These are phyloP conservation scores for Trochalopteron elliotii DNA, from an alignment of 2,113 vertebrate species.

Conservation along the genomic window DNA sequence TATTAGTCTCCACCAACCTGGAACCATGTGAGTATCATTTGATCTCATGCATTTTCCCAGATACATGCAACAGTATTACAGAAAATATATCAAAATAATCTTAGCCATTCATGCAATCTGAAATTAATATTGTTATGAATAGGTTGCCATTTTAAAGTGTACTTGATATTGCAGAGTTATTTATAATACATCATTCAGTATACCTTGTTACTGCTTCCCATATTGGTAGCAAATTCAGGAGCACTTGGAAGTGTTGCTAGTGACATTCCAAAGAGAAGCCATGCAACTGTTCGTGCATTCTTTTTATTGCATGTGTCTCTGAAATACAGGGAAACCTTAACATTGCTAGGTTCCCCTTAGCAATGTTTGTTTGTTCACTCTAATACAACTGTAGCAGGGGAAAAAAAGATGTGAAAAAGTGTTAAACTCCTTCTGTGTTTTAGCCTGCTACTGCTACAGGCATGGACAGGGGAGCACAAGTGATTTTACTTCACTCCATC, in stretches of 20 bases:
- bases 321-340: background rate
- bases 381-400: background rate
- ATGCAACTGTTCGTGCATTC: background rate
- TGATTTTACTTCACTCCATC: background rate
- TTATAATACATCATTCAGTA: background rate
- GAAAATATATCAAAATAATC: background rate
- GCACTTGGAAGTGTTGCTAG: background rate
- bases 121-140: background rate
- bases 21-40: background rate
- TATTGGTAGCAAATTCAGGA: background rate
- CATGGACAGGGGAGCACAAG: fast-evolving
- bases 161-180: background rate
- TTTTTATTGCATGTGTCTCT: background rate
- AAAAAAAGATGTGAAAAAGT: background rate
- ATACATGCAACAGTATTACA: background rate
- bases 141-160: background rate
- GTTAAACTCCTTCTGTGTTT: background rate
- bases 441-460: background rate
- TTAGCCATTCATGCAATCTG: background rate
- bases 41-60: background rate
- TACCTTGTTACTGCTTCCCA: background rate
- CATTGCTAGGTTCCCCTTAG: background rate
- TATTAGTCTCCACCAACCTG: background rate
- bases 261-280: background rate
- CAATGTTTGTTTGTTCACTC: background rate